These are phyloP conservation scores for Podiceps cristatus DNA, from an alignment of 2,113 vertebrate species.

Conservation along the genomic window DNA sequence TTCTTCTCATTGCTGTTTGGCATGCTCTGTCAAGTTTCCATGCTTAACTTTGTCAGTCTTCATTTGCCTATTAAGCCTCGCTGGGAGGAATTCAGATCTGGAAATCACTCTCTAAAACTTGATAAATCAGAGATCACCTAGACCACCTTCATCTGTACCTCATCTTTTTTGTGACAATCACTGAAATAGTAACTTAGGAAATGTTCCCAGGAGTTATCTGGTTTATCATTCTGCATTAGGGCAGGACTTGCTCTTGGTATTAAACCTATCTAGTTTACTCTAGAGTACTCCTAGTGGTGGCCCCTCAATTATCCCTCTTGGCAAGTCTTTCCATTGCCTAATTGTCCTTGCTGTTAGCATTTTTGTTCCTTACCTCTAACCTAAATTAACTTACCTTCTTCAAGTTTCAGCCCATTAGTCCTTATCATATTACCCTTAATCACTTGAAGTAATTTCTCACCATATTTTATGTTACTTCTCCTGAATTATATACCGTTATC, in stretches of 20 bases:
- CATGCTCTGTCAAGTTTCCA: background rate
- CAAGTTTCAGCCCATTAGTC: background rate
- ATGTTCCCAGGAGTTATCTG: background rate
- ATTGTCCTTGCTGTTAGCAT: background rate
- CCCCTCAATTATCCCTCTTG: background rate
- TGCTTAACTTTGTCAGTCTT: background rate
- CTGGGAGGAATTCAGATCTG: background rate
- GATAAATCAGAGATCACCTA: background rate
- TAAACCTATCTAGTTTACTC: background rate
- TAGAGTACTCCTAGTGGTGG: background rate
- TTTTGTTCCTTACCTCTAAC: background rate
- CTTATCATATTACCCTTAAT: background rate
- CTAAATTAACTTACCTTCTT: slow-evolving; percentile 4
- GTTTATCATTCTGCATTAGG: background rate
- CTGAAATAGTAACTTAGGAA: background rate
- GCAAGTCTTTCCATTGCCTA: background rate
- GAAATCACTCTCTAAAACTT: background rate
- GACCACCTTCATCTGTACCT: background rate
- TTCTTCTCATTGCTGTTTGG: slow-evolving; percentile 1
- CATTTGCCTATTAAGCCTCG: background rate
- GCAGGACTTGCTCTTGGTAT: background rate
- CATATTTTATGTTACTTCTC: background rate
- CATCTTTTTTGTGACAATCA: rapidly evolving
- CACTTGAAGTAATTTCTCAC: background rate
- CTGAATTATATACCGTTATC: background rate